Evolutionary conservation across 2,888 invertebrate species (phyloP).

Genomic region (Lingula anatina): DNA sequence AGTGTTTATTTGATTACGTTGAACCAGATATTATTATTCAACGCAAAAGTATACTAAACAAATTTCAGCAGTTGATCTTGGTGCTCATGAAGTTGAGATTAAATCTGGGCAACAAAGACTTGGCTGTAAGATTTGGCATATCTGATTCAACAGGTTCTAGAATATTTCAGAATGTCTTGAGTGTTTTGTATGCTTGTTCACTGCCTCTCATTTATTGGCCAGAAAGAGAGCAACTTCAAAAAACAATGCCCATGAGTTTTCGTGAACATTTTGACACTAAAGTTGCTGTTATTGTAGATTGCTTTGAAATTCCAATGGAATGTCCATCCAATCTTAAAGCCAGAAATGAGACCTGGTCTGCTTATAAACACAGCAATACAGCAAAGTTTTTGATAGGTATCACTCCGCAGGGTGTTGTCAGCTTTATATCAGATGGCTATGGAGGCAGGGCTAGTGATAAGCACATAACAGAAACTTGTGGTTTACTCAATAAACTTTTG

Average conservation of each 20-base stretch:
- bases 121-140: conserved; percentile 6
- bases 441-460: conserved; percentile 22
- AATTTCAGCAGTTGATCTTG: conserved; percentile 1
- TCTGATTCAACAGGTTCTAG: conserved; percentile 4
- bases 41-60: too few species aligned
- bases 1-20: too few species aligned
- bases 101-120: conserved; percentile 6
- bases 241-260: conserved; percentile 12
- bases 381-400: conserved; percentile 22
- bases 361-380: conserved; percentile 23
- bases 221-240: not conserved
- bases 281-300: conserved; percentile 13
- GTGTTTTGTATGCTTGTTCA: too few species aligned
- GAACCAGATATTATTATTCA: too few species aligned
- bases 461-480: conserved; percentile 19
- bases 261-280: conserved; percentile 10
- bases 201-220: too few species aligned
- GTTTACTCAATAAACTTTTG: conserved; percentile 13
- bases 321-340: conserved; percentile 15
- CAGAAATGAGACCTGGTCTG: conserved; percentile 16
- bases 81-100: conserved; percentile 9
- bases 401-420: conserved; percentile 19
- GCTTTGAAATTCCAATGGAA: conserved; percentile 19
- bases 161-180: too few species aligned
- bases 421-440: conserved; percentile 20